Evolutionary conservation across 2,888 invertebrate genomes (phyloP), one percentile per base, ranked within the genome.

Genomic region (Philereme transversata): DNA sequence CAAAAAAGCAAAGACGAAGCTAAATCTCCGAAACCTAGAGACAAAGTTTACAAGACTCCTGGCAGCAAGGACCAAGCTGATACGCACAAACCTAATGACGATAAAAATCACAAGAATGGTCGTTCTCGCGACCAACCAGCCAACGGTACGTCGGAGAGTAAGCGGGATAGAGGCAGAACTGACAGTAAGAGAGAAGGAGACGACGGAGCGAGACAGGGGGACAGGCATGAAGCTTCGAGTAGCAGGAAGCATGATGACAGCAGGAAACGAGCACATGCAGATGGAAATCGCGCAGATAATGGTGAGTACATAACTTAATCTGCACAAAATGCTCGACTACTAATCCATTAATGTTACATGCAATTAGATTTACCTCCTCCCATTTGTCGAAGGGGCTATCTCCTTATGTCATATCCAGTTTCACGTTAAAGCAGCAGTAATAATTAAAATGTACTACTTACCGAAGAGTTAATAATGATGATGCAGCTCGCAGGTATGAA

Each of bases 201-300:
- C 8, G 36, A 40, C 35, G 6, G 11, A 5, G 4, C 36, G 36
- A 50, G 22, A 40, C 41, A 40, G 5, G 7, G n/a, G 9, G 34
- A 51, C 46, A 38, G 10, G 3, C 34, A 34, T 36, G 41, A 41
- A 50, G 51, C 33, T 33, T 46, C 41, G 2, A 36, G 50, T 36
- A 36, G 41, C 4, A 46, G 22, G 43, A 41, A 8, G 5, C 48
- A 44, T 7, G 58, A 55, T 41, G 62, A 55, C 8, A 54, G 33
- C 51, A 63, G 56, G 10, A 68, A 70, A 48, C 57, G 64, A 33
- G 11, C 49, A 22, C 66, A 50, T 47, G 54, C 64, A 0, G 61
- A 56, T n/a, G 50, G 34, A 49, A 44, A 59, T 5, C 49, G 46
- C 10, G 10, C 34, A 4, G 40, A 47, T 4, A n/a, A 50, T 6